These are phyloP conservation scores for Cancer borealis DNA, from an alignment of 2,888 invertebrate genomes.

Conservation along the genomic window DNA sequence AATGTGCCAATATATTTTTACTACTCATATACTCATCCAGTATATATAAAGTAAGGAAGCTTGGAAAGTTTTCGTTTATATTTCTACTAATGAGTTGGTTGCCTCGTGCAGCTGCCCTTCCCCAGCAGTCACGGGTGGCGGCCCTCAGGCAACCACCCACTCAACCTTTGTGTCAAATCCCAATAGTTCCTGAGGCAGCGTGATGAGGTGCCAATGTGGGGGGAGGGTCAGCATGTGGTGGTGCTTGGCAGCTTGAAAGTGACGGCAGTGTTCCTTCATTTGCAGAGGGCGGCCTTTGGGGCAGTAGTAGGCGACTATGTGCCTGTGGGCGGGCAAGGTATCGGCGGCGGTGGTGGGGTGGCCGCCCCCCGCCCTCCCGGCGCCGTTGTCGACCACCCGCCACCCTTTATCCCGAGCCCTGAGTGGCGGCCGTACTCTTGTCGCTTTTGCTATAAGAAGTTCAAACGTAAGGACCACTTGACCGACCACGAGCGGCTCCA, in stretches of 20 bases:
- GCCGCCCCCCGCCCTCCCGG: slow-evolving; percentile 65
- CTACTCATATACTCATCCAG: not conserved
- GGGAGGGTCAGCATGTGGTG: slow-evolving; percentile 14
- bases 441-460: slow-evolving; percentile 75
- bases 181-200: slow-evolving; percentile 41
- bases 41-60: slow-evolving; percentile 26
- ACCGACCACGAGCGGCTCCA: slow-evolving; percentile 77
- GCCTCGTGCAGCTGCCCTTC: slow-evolving; percentile 23
- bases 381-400: slow-evolving; percentile 55
- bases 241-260: slow-evolving; percentile 56
- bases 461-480: slow-evolving; percentile 76
- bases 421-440: slow-evolving; percentile 75
- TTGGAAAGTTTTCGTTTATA: slow-evolving; percentile 38
- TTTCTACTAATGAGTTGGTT: slow-evolving; percentile 32
- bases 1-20: slow-evolving; percentile 62
- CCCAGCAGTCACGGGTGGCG: slow-evolving; percentile 25
- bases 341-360: slow-evolving; percentile 55
- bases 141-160: slow-evolving; percentile 11
- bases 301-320: slow-evolving; percentile 70
- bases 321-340: slow-evolving; percentile 69
- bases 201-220: not conserved
- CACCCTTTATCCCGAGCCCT: slow-evolving; percentile 58
- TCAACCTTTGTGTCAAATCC: slow-evolving; percentile 28
- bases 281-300: slow-evolving; percentile 72
- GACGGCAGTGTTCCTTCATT: slow-evolving; percentile 74